phyloP scores from a whole-genome alignment of 2,888 invertebrate genomes.

The Lobophora halterata region DNA sequence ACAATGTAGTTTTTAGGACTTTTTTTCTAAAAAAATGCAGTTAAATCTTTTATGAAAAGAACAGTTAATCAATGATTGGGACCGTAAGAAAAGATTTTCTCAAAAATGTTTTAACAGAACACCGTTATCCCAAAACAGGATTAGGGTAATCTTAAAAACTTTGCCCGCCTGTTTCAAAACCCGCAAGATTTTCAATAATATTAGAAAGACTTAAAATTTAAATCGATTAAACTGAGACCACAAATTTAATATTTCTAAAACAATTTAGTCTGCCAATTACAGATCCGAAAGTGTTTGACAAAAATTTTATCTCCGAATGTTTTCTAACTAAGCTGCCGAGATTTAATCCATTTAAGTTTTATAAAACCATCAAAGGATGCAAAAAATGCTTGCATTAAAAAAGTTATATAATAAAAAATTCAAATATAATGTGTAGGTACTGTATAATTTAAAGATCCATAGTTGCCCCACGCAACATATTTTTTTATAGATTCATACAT shows the following conservation, averaged over 20 bases:
- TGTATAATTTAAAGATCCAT: too few species aligned
- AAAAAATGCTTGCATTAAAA: too few species aligned
- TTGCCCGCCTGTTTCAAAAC: constrained; percentile 29
- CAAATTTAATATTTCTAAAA: constrained; percentile 33
- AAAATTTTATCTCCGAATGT: too few species aligned
- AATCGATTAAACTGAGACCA: constrained; percentile 52
- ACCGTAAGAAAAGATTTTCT: constrained; percentile 16
- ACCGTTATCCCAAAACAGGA: constrained; percentile 45
- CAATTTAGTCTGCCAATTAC: constrained; percentile 13
- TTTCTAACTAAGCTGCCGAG: too few species aligned
- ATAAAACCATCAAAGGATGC: too few species aligned
- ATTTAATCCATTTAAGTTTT: too few species aligned
- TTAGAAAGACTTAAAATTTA: constrained; percentile 47
- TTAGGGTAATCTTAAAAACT: constrained; percentile 37
- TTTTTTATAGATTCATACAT: too few species aligned
- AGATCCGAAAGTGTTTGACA: background rate
- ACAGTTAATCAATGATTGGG: constrained; percentile 14
- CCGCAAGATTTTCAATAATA: constrained; percentile 8
- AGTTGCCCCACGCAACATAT: too few species aligned
- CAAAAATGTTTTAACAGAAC: constrained; percentile 28
- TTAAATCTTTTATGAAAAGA: too few species aligned
- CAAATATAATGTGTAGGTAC: too few species aligned
- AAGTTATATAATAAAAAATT: too few species aligned
- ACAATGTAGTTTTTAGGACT: background rate
- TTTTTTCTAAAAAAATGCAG: constrained; percentile 9